Conservation (phyloP, 2,113 vertebrate genomes). For the Sphyrna mokarran region DNA sequence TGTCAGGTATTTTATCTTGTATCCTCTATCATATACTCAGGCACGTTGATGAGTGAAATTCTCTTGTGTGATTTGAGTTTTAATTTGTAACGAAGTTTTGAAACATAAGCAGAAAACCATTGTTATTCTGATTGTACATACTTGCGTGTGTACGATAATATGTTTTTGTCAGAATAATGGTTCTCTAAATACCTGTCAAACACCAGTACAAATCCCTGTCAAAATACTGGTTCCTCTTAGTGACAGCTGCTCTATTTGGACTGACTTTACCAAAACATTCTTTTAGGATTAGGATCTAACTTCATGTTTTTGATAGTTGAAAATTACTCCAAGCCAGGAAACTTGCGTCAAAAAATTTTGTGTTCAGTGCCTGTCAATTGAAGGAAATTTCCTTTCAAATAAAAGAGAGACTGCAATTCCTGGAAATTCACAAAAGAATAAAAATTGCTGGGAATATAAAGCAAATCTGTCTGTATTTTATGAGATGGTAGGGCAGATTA, state of each 20-base stretch:
- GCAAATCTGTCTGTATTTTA: not conserved
- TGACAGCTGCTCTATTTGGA: not conserved
- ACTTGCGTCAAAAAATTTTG: not conserved
- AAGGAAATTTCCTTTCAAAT: not conserved
- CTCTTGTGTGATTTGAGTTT: not conserved
- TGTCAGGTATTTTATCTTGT: not conserved
- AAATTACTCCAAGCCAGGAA: not conserved
- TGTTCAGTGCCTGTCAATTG: not conserved
- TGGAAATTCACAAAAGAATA: not conserved
- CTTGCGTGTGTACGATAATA: not conserved
- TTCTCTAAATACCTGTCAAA: not conserved
- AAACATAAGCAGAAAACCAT: not conserved
- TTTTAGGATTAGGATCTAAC: not conserved
- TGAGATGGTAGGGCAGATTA: not conserved
- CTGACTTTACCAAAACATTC: not conserved
- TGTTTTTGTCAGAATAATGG: not conserved
- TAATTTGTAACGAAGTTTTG: not conserved
- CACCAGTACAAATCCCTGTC: not conserved
- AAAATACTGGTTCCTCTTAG: not conserved
- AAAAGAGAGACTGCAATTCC: not conserved
- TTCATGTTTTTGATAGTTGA: not conserved
- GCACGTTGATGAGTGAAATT: not conserved
- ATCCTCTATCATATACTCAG: not conserved
- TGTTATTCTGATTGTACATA: no score
- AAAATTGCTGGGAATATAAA: not conserved